Base-by-base conservation (phyloP, 1,140 invertebrate species). In the Eulimnadia texana region DNA sequence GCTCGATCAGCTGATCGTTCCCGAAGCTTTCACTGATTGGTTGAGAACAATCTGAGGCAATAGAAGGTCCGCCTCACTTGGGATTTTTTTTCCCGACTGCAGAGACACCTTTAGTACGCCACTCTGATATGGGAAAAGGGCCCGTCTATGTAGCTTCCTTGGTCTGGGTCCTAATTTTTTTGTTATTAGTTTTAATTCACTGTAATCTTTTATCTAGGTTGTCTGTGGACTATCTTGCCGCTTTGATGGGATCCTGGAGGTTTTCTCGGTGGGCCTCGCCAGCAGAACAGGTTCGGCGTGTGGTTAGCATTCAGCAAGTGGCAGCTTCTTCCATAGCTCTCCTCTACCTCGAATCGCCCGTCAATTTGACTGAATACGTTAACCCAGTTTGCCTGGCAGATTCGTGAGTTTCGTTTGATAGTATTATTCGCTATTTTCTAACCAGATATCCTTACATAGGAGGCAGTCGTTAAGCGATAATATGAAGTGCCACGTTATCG, bases 251-350 rank as follows among this genome's bases (percentile, higher is more conserved):
- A 52, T 11, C n/a, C 19, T 52, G 60, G 50, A 11, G 51, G 27
- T 13, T 54, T 0, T 33, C 24, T 2, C 25, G 25, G 2, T 61
- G 51, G 16, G 13, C 60, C 3, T 54, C 60, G 3, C 60, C 60
- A 16, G 33, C 6, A 16, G 60, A 61, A 23, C 60, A 61, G 33
- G 53, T 61, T 16, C 50, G 1, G 6, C 51, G 22, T 47, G 51
- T 61, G 27, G 50, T 20, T 0, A 54, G 82, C 28, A 89, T 88
- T 69, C 77, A 84, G 1, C 80, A 88, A 63, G 79, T 79, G 47
- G 84, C 85, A 9, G 88, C 86, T 67, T 79, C 88, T 24, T 88
- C 89, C 68, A 86, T 84, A 90, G 52, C 83, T 84, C 69, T 90
- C n/a, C 69, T 90, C 50, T 73, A 81, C 53, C 75, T 87, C 33